Conservation (phyloP, 2,888 invertebrate species). For the Embidobia sp. region DNA sequence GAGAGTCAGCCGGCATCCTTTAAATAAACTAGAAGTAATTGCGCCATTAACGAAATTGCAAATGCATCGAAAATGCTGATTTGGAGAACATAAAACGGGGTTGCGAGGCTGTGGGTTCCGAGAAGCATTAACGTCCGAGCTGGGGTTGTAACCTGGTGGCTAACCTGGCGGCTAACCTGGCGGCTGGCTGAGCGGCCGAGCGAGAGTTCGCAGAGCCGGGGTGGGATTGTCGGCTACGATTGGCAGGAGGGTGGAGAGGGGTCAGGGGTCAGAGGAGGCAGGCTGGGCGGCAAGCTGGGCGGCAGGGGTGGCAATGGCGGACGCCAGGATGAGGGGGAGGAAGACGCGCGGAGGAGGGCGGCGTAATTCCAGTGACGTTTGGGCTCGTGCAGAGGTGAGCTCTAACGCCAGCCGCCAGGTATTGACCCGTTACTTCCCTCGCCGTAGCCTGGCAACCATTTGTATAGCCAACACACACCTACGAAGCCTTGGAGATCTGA, state of each 20-base stretch:
- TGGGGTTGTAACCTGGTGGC: conserved; percentile 67
- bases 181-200: conserved; percentile 70
- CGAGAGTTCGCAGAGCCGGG: conserved; percentile 61
- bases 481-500: conserved; percentile 81
- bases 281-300: conserved; percentile 22
- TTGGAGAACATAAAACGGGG: conserved; percentile 58
- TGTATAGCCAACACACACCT: conserved; percentile 81
- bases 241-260: conserved; percentile 67
- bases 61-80: conserved; percentile 56
- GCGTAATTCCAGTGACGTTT: conserved; percentile 75
- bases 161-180: conserved; percentile 69
- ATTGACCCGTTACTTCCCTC: conserved; percentile 81
- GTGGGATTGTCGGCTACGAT: conserved; percentile 61
- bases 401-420: conserved; percentile 76
- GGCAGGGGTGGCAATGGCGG: conserved; percentile 60
- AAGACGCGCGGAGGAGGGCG: conserved; percentile 58
- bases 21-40: conserved; percentile 52
- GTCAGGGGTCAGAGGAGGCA: conserved; percentile 61
- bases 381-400: conserved; percentile 71
- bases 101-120: conserved; percentile 70
- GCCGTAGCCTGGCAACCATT: conserved; percentile 79
- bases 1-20: conserved; percentile 15
- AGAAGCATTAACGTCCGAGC: conserved; percentile 72
- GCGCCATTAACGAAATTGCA: conserved; percentile 54
- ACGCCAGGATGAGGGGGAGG: conserved; percentile 55